Evolutionary conservation across 2,797 vertebrate genomes (phyloP), one percentile per base, ranked within the genome.

Genomic region (Ptychadena robeensis): DNA sequence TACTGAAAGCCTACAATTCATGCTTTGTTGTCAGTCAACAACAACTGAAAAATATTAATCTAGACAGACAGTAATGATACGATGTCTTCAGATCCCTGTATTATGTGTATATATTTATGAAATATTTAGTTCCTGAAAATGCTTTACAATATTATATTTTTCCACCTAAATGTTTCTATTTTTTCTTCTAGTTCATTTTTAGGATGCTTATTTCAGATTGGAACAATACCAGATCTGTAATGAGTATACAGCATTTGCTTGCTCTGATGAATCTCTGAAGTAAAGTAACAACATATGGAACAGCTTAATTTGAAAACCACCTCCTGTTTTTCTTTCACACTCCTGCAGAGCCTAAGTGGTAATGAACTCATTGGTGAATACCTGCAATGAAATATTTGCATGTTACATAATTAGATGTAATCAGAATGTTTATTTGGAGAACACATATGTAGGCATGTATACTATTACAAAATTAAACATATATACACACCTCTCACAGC

Each of bases 221-320:
- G 63, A 73, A 80, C 30, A 84, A 31, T 69, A 80, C 32, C 76
- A 83, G 25, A 80, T 48, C 73, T 61, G 35, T 68, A 69, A 38
- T 64, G 75, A 80, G 70, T 59, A 73, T 83, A 53, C 70, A 74
- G 27, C 82, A 83, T 83, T 70, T 84, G 76, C 40, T 59, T 38
- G 25, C 37, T 68, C 63, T 79, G 82, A 84, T 74, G 70, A 84
- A 79, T 80, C 82, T 84, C 70, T 68, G 12, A 67, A 73, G 75
- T 67, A 84, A 80, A 79, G 70, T 61, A 74, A 30, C 69, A 84
- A 59, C 82, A 84, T 84, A 84, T 84, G 76, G 82, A 79, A 79
- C 27, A 74, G 70, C 76, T 74, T 84, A 79, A 84, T 84, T 84
- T 84, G 77, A 73, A 84, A 84, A 68, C 70, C 76, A 74, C 76